phyloP scores from a whole-genome alignment of 2,113 vertebrate species.

The Recurvirostra avosetta region DNA sequence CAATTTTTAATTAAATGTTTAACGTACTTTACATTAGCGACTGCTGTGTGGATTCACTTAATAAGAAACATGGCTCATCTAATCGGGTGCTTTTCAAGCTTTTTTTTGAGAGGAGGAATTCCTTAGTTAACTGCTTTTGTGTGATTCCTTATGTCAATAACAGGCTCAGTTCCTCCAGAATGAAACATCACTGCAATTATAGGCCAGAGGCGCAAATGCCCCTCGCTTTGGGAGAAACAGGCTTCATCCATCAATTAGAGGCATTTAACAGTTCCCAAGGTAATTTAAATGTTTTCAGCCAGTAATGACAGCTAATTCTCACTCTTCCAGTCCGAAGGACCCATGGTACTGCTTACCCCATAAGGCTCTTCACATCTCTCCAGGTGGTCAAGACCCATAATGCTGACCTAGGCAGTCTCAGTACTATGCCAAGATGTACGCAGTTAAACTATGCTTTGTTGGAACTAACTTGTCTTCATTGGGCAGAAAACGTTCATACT shows the following conservation, averaged over 20 bases:
- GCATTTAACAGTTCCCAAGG: background rate
- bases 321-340: background rate
- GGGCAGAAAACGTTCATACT: background rate
- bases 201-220: conserved; percentile 13
- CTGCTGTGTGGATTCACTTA: background rate
- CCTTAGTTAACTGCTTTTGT: background rate
- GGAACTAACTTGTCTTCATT: background rate
- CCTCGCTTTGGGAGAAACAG: conserved; percentile 22
- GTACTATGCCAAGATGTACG: background rate
- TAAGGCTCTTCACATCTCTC: background rate
- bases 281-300: conserved; percentile 10
- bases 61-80: background rate
- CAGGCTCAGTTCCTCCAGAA: background rate
- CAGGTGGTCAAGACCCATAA: background rate
- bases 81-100: background rate
- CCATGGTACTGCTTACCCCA: background rate
- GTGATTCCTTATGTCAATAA: background rate
- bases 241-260: conserved; percentile 5
- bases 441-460: background rate
- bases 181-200: background rate
- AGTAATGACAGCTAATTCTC: background rate
- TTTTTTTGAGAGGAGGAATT: background rate
- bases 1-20: background rate
- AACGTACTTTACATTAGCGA: background rate
- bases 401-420: background rate